Evolutionary conservation across 2,888 invertebrate genomes (phyloP).

Genomic region (Sepiola atlantica): DNA sequence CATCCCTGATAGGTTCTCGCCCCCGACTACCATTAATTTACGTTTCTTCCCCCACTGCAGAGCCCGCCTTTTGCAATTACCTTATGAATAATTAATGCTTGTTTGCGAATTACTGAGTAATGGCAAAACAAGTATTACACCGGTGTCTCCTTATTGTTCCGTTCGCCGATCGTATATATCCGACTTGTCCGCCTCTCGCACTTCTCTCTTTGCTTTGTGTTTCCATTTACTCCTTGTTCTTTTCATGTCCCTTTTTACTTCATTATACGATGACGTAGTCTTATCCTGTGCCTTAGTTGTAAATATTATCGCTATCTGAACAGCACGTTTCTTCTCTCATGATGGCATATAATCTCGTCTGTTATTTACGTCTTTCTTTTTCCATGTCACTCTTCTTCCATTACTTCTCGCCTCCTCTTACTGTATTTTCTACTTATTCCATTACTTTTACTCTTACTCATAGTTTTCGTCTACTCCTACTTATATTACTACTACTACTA

Average conservation of each 20-base stretch:
- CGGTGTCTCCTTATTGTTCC: slow-evolving; percentile 32
- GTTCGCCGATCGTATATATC: background rate
- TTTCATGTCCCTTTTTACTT: background rate
- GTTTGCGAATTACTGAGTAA: slow-evolving; percentile 20
- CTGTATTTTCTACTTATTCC: no score
- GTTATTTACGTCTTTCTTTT: no score
- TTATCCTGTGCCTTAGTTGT: background rate
- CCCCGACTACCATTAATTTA: background rate
- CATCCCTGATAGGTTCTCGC: background rate
- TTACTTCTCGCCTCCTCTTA: no score
- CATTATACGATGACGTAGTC: background rate
- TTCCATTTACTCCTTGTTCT: background rate
- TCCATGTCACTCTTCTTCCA: no score
- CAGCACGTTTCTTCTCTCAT: background rate
- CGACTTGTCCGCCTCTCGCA: background rate
- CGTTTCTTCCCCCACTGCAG: background rate
- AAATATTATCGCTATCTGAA: background rate
- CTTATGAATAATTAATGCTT: slow-evolving; percentile 32
- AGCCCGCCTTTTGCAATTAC: slow-evolving; percentile 6
- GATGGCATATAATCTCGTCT: background rate
- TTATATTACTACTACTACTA: no score
- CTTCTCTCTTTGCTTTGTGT: background rate
- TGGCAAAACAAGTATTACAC: slow-evolving; percentile 21
- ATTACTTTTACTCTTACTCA: no score
- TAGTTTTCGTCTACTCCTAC: no score